Evolutionary conservation across 2,888 invertebrate species (phyloP).

Genomic region (Nemurella pictetii): DNA sequence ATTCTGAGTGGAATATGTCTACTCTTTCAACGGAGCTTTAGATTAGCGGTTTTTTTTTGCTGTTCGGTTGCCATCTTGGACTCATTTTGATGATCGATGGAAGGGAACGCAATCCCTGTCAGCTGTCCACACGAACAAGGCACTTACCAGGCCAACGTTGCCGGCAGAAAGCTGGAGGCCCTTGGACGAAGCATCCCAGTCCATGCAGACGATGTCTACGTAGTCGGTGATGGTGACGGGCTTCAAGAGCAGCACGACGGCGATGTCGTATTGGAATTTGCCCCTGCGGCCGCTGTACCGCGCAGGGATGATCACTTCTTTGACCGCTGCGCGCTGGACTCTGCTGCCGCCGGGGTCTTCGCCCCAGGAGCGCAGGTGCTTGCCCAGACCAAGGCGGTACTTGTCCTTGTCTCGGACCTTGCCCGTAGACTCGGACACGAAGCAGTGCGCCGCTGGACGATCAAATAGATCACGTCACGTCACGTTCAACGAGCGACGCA

Average conservation of each 20-base stretch:
- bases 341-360: neutral
- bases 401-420: neutral
- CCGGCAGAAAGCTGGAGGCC: neutral
- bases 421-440: neutral
- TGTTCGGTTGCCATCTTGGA: too few species aligned
- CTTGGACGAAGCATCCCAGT: neutral
- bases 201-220: conserved; percentile 9
- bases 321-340: neutral
- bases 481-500: too few species aligned
- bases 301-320: neutral
- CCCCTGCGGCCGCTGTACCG: neutral
- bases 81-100: too few species aligned
- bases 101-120: too few species aligned
- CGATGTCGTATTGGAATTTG: neutral
- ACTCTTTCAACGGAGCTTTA: too few species aligned
- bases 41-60: too few species aligned
- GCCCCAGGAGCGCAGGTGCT: neutral
- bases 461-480: neutral
- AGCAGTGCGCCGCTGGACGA: neutral
- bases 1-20: too few species aligned
- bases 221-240: neutral
- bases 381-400: neutral
- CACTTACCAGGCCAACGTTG: neutral
- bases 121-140: too few species aligned
- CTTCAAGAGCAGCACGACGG: neutral